Evolutionary conservation across 2,113 vertebrate species (phyloP).

Genomic region (Silurus glanis): DNA sequence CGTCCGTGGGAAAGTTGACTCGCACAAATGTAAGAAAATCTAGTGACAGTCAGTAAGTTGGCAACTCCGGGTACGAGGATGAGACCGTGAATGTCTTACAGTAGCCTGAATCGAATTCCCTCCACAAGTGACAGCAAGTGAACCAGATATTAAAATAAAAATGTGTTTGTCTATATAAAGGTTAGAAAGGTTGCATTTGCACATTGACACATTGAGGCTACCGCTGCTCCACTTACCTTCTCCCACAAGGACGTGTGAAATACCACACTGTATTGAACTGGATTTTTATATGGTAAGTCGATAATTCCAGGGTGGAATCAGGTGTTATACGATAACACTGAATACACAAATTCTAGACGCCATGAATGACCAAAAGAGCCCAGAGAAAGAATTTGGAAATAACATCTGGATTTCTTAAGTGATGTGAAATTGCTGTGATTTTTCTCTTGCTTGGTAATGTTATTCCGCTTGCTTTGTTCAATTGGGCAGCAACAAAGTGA

Average conservation of each 20-base stretch:
- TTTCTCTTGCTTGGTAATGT: background rate
- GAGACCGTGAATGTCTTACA: background rate
- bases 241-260: background rate
- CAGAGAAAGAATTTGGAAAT: background rate
- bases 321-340: background rate
- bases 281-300: background rate
- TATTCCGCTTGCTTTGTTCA: background rate
- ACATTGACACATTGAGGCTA: conserved; percentile 19
- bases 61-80: background rate
- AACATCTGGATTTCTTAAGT: background rate
- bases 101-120: background rate
- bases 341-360: background rate
- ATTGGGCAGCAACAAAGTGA: background rate
- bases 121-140: background rate
- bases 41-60: background rate
- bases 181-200: conserved; percentile 25
- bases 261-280: conserved; percentile 6
- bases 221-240: conserved; percentile 14
- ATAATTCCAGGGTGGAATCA: background rate
- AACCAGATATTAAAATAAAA: background rate
- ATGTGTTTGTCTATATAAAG: background rate
- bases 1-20: background rate
- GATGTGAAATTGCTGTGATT: background rate
- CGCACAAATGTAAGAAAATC: background rate
- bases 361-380: background rate